phyloP scores from a whole-genome alignment of 2,797 vertebrate genomes.

The Sebastiscus albofasciatus region DNA sequence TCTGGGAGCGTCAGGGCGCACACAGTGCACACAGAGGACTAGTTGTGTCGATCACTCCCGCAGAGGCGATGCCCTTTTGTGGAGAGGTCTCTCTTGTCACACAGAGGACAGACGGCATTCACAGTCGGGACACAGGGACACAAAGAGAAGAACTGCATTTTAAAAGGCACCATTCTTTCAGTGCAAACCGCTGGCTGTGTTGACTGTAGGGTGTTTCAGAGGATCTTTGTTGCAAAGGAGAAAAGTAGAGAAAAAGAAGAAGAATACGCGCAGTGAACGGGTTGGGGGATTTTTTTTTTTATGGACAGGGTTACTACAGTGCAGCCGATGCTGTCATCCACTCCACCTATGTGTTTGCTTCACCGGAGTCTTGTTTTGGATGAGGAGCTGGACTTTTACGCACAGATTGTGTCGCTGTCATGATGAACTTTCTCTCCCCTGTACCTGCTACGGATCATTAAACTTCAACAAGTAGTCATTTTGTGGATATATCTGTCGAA shows the following conservation, averaged over 20 bases:
- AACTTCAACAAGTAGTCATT: background rate
- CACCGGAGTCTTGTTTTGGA: constrained; percentile 42
- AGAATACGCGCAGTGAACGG: constrained; percentile 61
- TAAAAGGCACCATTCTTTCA: constrained; percentile 74
- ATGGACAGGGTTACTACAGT: constrained; percentile 40
- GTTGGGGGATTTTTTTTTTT: constrained; percentile 47
- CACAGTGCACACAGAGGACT: constrained; percentile 78
- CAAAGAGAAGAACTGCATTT: constrained; percentile 74
- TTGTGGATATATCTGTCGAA: constrained; percentile 43
- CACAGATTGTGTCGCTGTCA: background rate
- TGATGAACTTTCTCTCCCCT: constrained; percentile 44
- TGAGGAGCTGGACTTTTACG: constrained; percentile 58
- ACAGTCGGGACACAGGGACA: constrained; percentile 69
- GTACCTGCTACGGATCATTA: constrained; percentile 18
- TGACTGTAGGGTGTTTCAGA: constrained; percentile 76
- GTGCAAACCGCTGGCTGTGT: constrained; percentile 61
- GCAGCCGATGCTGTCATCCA: constrained; percentile 57
- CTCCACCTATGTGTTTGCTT: constrained; percentile 31
- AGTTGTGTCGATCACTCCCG: constrained; percentile 73
- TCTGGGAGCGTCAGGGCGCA: constrained; percentile 54
- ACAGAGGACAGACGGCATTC: constrained; percentile 79
- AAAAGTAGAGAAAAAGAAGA: constrained; percentile 66
- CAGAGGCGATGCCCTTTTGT: constrained; percentile 84
- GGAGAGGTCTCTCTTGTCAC: constrained; percentile 75
- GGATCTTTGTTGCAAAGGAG: constrained; percentile 67